Conservation (phyloP, 1,140 invertebrate genomes). For the Drosophila eugracilis region DNA sequence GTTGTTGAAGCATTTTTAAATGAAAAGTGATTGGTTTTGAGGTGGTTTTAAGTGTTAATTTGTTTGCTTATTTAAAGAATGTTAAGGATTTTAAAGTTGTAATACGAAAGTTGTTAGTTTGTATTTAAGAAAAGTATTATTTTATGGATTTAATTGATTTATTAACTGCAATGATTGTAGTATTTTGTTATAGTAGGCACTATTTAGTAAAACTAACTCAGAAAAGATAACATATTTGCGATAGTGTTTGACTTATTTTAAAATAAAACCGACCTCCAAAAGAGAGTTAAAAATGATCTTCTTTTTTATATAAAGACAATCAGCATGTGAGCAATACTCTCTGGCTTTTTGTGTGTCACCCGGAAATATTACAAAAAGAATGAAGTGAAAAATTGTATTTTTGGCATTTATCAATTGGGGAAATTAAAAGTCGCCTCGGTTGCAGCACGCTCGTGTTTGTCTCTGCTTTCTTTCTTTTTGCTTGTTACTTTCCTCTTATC, state of each 20-base stretch:
- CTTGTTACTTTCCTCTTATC: slow-evolving; percentile 28
- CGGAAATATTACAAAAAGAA: slow-evolving; percentile 28
- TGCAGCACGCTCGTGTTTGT: slow-evolving; percentile 29
- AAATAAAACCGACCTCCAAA: too few relatives aligned
- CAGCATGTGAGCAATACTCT: not conserved
- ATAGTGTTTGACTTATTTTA: too few relatives aligned
- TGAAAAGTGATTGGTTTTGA: slow-evolving; percentile 1
- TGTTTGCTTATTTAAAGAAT: slow-evolving; percentile 1
- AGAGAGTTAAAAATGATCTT: too few relatives aligned
- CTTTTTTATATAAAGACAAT: not conserved
- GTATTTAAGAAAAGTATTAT: not conserved
- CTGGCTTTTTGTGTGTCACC: not conserved
- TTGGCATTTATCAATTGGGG: slow-evolving; percentile 45
- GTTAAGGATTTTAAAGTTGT: slow-evolving; percentile 14
- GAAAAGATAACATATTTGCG: too few relatives aligned
- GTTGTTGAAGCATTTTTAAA: slow-evolving; percentile 8
- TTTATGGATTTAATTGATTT: too few relatives aligned
- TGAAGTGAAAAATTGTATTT: slow-evolving; percentile 25
- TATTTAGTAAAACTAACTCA: too few relatives aligned
- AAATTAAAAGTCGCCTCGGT: slow-evolving; percentile 25
- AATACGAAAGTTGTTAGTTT: not conserved
- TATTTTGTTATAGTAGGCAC: too few relatives aligned
- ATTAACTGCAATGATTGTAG: too few relatives aligned
- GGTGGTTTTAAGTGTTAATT: not conserved
- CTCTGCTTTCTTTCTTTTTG: slow-evolving; percentile 8